phyloP scores from a whole-genome alignment of 2,888 invertebrate genomes.

The Hyles lineata region DNA sequence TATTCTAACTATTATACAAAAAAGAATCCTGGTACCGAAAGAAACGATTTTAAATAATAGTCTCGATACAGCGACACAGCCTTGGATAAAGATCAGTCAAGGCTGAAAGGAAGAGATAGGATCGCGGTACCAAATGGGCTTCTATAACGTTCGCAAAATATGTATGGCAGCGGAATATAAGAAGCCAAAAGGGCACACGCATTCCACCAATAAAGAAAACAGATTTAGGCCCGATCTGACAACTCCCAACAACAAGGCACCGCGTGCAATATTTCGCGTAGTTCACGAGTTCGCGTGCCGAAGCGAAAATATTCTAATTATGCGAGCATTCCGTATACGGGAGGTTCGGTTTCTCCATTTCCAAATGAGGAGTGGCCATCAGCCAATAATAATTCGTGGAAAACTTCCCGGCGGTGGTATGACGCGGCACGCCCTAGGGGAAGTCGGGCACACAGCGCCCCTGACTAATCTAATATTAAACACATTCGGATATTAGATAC shows the following conservation, averaged over 20 bases:
- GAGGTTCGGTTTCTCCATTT: conserved; percentile 57
- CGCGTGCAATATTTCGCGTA: conserved; percentile 22
- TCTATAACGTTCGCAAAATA: neutral
- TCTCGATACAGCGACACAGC: too few relatives aligned
- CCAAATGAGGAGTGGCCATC: conserved; percentile 65
- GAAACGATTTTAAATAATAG: neutral
- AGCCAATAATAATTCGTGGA: conserved; percentile 78
- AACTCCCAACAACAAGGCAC: conserved; percentile 13
- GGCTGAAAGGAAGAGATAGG: neutral
- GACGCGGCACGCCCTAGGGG: conserved; percentile 71
- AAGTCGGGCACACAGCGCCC: conserved; percentile 61
- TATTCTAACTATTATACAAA: neutral
- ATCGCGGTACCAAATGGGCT: neutral
- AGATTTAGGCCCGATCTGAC: neutral
- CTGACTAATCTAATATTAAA: conserved; percentile 83
- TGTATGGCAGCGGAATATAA: neutral
- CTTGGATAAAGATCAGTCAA: neutral
- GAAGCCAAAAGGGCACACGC: neutral
- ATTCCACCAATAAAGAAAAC: neutral
- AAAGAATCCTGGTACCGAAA: neutral
- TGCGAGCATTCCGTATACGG: conserved; percentile 19
- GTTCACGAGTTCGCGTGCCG: conserved; percentile 30
- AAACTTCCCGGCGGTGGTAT: conserved; percentile 70
- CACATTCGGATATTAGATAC: conserved; percentile 84
- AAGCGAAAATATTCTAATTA: conserved; percentile 31